Evolutionary conservation across 2,888 invertebrate species (phyloP).

Genomic region (Cyclophora punctaria): DNA sequence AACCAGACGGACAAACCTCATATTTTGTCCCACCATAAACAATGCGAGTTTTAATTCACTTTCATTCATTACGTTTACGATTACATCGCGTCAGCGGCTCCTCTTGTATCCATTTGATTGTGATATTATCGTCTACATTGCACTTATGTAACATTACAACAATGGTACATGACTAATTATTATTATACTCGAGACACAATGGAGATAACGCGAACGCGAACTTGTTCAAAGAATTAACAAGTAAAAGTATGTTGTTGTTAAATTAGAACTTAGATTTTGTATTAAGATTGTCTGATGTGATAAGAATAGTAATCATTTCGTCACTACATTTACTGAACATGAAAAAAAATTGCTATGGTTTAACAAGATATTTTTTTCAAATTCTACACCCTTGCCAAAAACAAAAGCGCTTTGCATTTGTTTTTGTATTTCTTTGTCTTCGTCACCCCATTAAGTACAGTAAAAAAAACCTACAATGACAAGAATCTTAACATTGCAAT

Average conservation of each 20-base stretch:
- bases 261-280: not conserved
- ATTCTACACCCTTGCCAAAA: no score
- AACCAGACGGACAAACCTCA: no score
- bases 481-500: no score
- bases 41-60: conserved; percentile 3
- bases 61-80: conserved; percentile 6
- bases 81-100: conserved; percentile 4
- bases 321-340: no score
- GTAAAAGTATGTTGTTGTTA: not conserved
- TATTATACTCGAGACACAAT: conserved; percentile 8
- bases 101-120: conserved; percentile 5
- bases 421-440: no score
- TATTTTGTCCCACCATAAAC: not conserved
- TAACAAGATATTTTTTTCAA: no score
- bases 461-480: no score
- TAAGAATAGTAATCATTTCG: no score
- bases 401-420: no score
- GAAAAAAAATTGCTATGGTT: no score
- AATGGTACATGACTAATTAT: conserved; percentile 5
- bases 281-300: no score
- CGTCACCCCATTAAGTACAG: no score
- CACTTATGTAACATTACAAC: conserved; percentile 7
- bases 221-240: not conserved
- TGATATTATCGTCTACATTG: conserved; percentile 8
- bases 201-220: conserved; percentile 1